phyloP scores from a whole-genome alignment of 2,888 invertebrate species.

The Glyphotaelius pellucidus region DNA sequence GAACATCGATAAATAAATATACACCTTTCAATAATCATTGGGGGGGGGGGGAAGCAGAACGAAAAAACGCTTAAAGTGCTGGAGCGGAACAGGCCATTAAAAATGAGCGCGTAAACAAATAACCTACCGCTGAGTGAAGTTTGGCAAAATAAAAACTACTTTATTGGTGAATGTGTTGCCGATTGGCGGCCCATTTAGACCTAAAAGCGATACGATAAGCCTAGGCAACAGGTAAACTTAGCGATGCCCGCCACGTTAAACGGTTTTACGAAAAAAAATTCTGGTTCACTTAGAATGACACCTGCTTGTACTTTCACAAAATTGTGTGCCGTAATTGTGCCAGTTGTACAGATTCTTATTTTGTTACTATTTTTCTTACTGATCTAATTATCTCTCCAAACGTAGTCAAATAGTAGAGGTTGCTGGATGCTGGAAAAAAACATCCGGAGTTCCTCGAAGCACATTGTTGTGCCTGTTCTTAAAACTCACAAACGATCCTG shows the following conservation, averaged over 20 bases:
- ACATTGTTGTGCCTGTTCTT: too few relatives aligned
- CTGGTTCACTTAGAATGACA: not conserved
- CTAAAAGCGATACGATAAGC: not conserved
- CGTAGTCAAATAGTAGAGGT: too few relatives aligned
- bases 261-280: not conserved
- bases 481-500: too few relatives aligned
- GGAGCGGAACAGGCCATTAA: slow-evolving; percentile 13
- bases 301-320: not conserved
- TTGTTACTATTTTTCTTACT: too few relatives aligned
- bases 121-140: slow-evolving; percentile 5
- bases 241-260: not conserved
- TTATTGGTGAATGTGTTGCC: not conserved
- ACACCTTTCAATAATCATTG: not conserved
- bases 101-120: slow-evolving; percentile 34
- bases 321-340: not conserved
- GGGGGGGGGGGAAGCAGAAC: not conserved
- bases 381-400: too few relatives aligned
- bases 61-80: not conserved
- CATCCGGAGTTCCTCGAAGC: too few relatives aligned
- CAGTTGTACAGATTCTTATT: too few relatives aligned
- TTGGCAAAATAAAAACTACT: not conserved
- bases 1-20: too few relatives aligned
- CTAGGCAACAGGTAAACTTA: not conserved
- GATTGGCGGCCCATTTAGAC: not conserved
- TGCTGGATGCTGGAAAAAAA: too few relatives aligned